A percentile compares a stretch with the other conserved stretches of the same genome.
These are phyloP conservation scores for Caranx melampygus DNA, from an alignment of 2,113 vertebrate genomes.

Conservation along the genomic window DNA sequence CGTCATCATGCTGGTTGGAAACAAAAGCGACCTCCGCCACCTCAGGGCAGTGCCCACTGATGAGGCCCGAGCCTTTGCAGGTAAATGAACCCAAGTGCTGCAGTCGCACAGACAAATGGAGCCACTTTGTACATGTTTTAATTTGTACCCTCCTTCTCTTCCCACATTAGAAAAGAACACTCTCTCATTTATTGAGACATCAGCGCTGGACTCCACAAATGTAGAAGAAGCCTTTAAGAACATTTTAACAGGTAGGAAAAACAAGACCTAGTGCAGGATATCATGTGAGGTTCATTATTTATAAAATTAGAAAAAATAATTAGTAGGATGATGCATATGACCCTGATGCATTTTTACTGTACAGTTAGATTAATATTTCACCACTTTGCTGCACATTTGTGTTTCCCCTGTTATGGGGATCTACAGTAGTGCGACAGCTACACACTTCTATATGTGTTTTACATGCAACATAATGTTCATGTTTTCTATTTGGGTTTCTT, in stretches of 20 bases:
- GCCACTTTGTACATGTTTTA: neutral
- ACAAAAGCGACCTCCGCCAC: constrained; percentile 96
- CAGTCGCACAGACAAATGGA: neutral
- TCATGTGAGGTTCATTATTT: neutral
- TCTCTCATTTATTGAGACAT: constrained; percentile 97
- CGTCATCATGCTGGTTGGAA: constrained; percentile 97
- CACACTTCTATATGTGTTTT: neutral
- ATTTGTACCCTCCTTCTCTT: neutral
- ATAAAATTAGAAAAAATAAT: neutral
- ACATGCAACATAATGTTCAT: neutral
- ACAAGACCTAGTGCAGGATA: rapidly evolving
- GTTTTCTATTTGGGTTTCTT: neutral
- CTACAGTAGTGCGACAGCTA: neutral
- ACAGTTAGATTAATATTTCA: no score
- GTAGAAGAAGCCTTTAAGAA: constrained; percentile 99
- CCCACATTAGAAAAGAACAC: constrained; percentile 93
- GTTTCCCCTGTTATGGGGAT: no score
- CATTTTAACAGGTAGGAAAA: constrained; percentile 91
- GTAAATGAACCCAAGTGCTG: constrained; percentile 40
- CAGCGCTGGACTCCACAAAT: constrained; percentile 97
- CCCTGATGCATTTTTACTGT: no score
- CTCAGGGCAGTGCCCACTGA: constrained; percentile 94
- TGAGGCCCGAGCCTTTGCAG: constrained; percentile 93
- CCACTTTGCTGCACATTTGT: no score
- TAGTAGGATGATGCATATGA: no score